A percentile compares a stretch with the other conserved stretches of the same genome.
phyloP scores from a whole-genome alignment of 2,888 invertebrate genomes.

The Acronicta leporina region DNA sequence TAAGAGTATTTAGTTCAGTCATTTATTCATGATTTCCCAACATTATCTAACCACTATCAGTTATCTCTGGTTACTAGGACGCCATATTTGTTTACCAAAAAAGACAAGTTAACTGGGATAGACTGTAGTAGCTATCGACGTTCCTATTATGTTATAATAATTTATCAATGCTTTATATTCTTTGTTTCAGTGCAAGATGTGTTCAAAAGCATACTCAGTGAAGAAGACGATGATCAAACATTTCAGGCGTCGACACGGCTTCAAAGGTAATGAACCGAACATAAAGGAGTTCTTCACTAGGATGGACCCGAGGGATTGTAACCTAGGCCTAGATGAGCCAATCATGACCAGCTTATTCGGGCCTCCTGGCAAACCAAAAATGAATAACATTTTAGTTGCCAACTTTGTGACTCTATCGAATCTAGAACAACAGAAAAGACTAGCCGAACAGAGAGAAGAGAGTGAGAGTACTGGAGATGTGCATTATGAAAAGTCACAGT shows the following conservation, averaged over 20 bases:
- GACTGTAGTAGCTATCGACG: too few relatives aligned
- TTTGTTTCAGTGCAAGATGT: slow-evolving; percentile 83
- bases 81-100: too few relatives aligned
- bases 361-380: slow-evolving; percentile 68
- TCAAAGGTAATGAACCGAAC: slow-evolving; percentile 67
- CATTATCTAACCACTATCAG: too few relatives aligned
- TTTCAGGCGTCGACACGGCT: slow-evolving; percentile 79
- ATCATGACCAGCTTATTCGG: slow-evolving; percentile 80
- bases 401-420: slow-evolving; percentile 69
- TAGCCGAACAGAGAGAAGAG: slow-evolving; percentile 4
- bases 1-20: too few relatives aligned
- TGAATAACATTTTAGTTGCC: slow-evolving; percentile 62
- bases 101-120: too few relatives aligned
- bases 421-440: slow-evolving; percentile 11
- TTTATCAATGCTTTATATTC: not conserved
- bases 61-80: too few relatives aligned
- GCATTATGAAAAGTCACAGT: slow-evolving; percentile 14
- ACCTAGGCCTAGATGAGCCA: slow-evolving; percentile 76
- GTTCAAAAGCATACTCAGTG: slow-evolving; percentile 83
- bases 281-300: slow-evolving; percentile 72
- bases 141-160: too few relatives aligned
- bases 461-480: slow-evolving; percentile 20
- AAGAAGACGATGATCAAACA: slow-evolving; percentile 83
- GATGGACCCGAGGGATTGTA: slow-evolving; percentile 80
- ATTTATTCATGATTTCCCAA: too few relatives aligned